phyloP scores from a whole-genome alignment of 2,113 vertebrate genomes.

The Geococcyx californianus region DNA sequence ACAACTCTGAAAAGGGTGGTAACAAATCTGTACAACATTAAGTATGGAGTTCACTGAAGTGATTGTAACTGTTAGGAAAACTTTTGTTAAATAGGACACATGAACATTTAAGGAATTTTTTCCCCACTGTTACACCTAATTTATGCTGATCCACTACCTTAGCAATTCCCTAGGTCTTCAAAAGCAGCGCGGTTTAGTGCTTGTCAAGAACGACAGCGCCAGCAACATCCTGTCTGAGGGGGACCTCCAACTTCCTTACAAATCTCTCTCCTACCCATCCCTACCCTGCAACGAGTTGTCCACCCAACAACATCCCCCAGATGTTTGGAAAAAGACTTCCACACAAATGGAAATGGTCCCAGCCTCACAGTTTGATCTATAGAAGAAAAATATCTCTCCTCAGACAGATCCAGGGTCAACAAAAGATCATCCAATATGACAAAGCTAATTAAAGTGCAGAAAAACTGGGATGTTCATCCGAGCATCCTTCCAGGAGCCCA shows the following conservation, averaged over 20 bases:
- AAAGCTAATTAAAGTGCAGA: neutral
- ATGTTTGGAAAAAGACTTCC: neutral
- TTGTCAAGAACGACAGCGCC: neutral
- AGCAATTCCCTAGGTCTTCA: neutral
- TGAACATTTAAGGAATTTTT: neutral
- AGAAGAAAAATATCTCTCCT: neutral
- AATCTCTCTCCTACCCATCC: neutral
- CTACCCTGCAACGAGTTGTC: fast-evolving
- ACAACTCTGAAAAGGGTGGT: neutral
- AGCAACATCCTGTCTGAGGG: neutral
- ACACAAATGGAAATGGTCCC: neutral
- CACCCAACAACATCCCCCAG: neutral
- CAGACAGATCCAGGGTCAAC: neutral
- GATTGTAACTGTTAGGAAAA: neutral
- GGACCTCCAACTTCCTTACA: neutral
- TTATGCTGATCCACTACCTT: neutral
- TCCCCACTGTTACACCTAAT: too few species aligned
- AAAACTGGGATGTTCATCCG: neutral
- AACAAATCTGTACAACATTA: neutral
- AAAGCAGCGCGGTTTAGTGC: neutral
- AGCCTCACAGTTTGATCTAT: neutral
- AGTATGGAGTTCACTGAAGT: neutral
- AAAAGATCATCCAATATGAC: neutral
- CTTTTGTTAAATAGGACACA: neutral
- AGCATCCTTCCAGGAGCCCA: neutral